Base-by-base conservation (phyloP, 2,797 vertebrate species). In the Miichthys miiuy region DNA sequence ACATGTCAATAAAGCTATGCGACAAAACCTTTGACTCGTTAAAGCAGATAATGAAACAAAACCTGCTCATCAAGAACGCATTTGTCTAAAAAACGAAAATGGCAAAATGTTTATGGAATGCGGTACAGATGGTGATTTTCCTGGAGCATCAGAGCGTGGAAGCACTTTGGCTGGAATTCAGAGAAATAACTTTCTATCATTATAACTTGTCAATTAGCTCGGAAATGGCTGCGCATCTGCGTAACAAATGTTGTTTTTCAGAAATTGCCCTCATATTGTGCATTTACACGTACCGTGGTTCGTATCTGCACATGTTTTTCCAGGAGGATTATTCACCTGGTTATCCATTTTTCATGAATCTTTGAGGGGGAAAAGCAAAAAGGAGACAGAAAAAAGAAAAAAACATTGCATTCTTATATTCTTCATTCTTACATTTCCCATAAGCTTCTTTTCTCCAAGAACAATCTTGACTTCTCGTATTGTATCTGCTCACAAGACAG, bases 91-190 rank as follows among this genome's bases (percentile, higher is more conserved):
- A 80, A 80, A 75, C 69, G 70, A 87, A 87, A 90, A 84, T 67
- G 58, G 84, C 57, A 81, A 82, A 85, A 79, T 51, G 41, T 88
- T 90, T 80, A 78, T 83, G 79, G 72, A 82, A 88, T 62, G 46
- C 67, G 8, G 74, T 79, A 70, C 91, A 93, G 90, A 93, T 93
- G 91, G 91, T 47, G 71, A 80, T 73, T 70, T 68, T 91, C 87
- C 92, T 90, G 77, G 86, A 81, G 89, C 87, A 89, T 75, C 80
- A 6, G 81, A 85, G 86, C 80, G 46, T 71, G 74, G 72, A 87
- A 72, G 85, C 72, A 80, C 81, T 90, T 84, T 91, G 84, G 87
- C 87, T 77, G 48, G 38, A 79, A 77, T 80, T 89, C 83, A 89
- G 85, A 70, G 72, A 90, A 86, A 90, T 86, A 83, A 75, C 73